Evolutionary conservation across 2,113 vertebrate species (phyloP).

Genomic region (Cottus gobio): DNA sequence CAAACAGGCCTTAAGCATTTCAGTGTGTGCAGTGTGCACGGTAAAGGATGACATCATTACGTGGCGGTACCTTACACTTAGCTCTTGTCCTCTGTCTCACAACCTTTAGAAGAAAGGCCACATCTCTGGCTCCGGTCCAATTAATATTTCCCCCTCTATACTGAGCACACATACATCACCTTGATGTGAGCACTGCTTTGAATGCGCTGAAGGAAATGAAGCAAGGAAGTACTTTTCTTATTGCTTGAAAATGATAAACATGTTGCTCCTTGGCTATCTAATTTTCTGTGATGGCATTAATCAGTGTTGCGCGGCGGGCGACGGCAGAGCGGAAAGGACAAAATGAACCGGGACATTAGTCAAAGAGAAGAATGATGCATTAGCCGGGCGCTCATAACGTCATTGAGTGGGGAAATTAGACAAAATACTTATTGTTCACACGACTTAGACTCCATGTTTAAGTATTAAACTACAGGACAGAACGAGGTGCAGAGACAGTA

Average conservation of each 20-base stretch:
- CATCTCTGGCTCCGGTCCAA: conserved; percentile 43
- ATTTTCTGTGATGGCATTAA: conserved; percentile 81
- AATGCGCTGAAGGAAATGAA: conserved; percentile 55
- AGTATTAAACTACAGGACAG: conserved; percentile 13
- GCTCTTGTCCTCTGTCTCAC: conserved; percentile 52
- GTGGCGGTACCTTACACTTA: conserved; percentile 30
- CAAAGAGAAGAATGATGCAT: conserved; percentile 78
- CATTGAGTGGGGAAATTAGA: conserved; percentile 66
- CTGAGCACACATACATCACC: conserved; percentile 63
- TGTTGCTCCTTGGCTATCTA: conserved; percentile 76
- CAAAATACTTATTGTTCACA: conserved; percentile 61
- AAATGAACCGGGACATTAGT: conserved; percentile 78
- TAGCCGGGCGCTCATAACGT: conserved; percentile 68
- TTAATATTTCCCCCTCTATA: conserved; percentile 52
- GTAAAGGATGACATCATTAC: conserved; percentile 64
- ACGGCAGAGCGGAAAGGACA: conserved; percentile 72
- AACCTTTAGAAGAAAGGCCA: conserved; percentile 64
- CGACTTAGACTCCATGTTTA: conserved; percentile 30
- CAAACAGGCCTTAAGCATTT: neutral
- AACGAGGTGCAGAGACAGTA: neutral
- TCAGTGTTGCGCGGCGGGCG: conserved; percentile 74
- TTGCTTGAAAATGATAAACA: conserved; percentile 79
- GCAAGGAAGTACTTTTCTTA: conserved; percentile 54
- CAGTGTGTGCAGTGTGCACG: conserved; percentile 7
- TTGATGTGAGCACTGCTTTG: conserved; percentile 53